Base-by-base conservation (phyloP, 2,113 vertebrate genomes). In the Sinocyclocheilus anophthalmus region DNA sequence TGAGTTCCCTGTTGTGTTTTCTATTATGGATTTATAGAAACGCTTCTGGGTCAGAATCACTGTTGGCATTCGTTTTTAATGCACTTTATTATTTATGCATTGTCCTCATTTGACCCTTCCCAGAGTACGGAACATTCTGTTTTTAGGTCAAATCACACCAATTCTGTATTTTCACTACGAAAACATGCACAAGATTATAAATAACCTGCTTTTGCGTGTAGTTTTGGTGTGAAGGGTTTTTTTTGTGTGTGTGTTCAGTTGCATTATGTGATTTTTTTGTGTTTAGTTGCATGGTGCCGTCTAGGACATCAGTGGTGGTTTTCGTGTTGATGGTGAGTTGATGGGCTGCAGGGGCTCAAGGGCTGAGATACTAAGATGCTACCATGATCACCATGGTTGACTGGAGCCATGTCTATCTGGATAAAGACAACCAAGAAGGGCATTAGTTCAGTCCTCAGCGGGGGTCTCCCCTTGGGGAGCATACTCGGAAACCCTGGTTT, bases 341-440 rank as follows among this genome's bases (percentile, higher is more conserved):
- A 63, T 22, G 37, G 5, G 22, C 55, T 61, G 20, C 33, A 61
- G 57, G 57, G 20, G 22, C 57, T 61, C 20, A 61, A 61, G 8
- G 22, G 57, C 8, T 61, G 20, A 61, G 57, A 61, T 61, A n/a
- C 57, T 61, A 22, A 61, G 20, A 59, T 59, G 11, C 77, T 80
- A 42, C 33, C 7, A 59, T n/a, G 20, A 37, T 80, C 50, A 37
- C 14, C 26, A 78, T n/a, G 76, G 76, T 59, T 78, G 9, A 78
- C 53, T 78, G 77, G 57, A 80, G 57, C 57, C 22, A 39, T 80
- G 8, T 37, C 77, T 80, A 39, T 80, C 57, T 63, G 37, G n/a
- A 11, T 42, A 42, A 42, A 72, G 20, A 39, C 37, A 72, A 42
- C 9, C 20, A 22, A 80, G 55, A 14, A 14, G 57, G 77, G 55